phyloP scores from a whole-genome alignment of 2,113 vertebrate species.

The Smithornis capensis region DNA sequence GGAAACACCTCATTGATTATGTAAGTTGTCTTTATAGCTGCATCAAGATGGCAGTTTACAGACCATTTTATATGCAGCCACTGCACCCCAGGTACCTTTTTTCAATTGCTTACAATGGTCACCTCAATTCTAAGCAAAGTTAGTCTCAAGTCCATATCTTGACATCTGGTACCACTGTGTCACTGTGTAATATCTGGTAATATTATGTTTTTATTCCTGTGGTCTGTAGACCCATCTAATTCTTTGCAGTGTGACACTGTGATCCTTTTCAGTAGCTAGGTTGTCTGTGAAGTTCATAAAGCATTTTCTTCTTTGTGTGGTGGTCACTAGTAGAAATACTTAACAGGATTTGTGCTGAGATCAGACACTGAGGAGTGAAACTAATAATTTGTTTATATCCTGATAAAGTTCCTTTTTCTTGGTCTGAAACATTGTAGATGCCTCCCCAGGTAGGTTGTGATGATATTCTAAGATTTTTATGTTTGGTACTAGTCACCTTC shows the following conservation, averaged over 20 bases:
- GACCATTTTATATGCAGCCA: neutral
- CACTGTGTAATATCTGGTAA: neutral
- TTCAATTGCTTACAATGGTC: neutral
- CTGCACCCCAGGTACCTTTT: neutral
- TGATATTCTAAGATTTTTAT: neutral
- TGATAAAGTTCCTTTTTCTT: neutral
- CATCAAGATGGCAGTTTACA: neutral
- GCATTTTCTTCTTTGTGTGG: neutral
- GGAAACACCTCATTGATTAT: neutral
- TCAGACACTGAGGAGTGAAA: neutral
- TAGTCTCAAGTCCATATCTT: rapidly evolving
- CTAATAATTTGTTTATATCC: neutral
- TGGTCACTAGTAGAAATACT: neutral
- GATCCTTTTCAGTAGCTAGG: neutral
- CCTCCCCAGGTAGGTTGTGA: neutral
- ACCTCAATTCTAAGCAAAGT: neutral
- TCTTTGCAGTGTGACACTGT: neutral
- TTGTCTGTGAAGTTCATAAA: neutral
- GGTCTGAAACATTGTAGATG: neutral
- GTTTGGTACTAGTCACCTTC: neutral
- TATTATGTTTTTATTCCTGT: neutral
- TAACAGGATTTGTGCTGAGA: neutral
- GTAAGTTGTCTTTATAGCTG: neutral
- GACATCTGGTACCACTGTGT: neutral
- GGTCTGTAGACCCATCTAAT: neutral